Percentiles rank a stretch among this genome's conserved stretches.
Conservation (phyloP, 2,113 vertebrate species). For the Pygoscelis adeliae region DNA sequence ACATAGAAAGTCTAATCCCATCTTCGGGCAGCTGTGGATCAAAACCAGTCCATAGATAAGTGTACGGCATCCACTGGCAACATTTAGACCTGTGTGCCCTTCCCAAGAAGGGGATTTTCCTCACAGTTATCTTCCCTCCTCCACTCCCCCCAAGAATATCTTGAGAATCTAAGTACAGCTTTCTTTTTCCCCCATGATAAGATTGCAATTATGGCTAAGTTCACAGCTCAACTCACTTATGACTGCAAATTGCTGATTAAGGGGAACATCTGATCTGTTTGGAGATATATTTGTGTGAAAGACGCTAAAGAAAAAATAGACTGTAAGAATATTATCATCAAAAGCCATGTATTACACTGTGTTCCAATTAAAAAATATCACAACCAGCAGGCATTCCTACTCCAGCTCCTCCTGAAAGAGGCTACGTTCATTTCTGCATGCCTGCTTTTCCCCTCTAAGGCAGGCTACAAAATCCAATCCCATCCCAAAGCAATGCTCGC, state of each 20-base stretch:
- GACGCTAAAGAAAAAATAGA: neutral
- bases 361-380: neutral
- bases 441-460: neutral
- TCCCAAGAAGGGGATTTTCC: neutral
- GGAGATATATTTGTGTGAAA: neutral
- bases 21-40: neutral
- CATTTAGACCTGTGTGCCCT: neutral
- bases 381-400: neutral
- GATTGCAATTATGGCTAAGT: neutral
- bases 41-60: neutral
- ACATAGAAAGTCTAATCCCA: neutral
- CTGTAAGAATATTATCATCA: neutral
- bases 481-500: neutral
- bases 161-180: neutral
- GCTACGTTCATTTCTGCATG: neutral
- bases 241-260: neutral
- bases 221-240: neutral
- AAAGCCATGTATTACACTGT: neutral
- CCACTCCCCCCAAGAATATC: neutral
- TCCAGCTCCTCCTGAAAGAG: neutral
- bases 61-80: neutral
- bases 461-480: neutral
- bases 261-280: neutral
- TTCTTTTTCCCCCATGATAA: neutral
- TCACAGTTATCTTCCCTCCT: neutral